Evolutionary conservation across 2,797 vertebrate genomes (phyloP), one percentile per base, ranked within the genome.

Genomic region (Macropodus opercularis): DNA sequence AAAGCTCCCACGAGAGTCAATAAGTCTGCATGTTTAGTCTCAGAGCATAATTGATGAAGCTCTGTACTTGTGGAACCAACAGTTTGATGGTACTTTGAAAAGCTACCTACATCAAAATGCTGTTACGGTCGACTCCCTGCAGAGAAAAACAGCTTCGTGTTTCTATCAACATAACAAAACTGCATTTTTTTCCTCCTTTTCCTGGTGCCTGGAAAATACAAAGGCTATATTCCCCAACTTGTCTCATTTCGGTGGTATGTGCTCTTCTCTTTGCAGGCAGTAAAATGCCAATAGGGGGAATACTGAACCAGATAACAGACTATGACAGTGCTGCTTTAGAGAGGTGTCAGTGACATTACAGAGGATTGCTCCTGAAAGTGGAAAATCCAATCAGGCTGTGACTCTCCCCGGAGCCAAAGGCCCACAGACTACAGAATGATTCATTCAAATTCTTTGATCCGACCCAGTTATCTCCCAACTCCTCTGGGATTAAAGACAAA

Each of bases 361-460:
- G 73, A 82, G 75, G 74, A 86, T 73, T 62, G 72, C 76, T 85
- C 67, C 72, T 66, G 63, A 81, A 87, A 83, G 87, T 85, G 74
- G 79, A 81, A 89, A 89, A 89, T 89, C 85, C 85, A 90, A 85
- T 89, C 78, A 84, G 50, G 65, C 71, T 51, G 55, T 83, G 83
- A 80, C 79, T 76, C 72, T 78, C 80, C 70, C 42, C n/a, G 52
- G 47, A 81, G 73, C 57, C 43, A 50, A 79, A 68, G 69, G 66
- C 57, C 64, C 47, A 35, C 53, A 67, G 78, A 84, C 72, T 55
- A 38, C 63, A 73, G 64, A 63, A 54, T 73, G 82, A 82, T 80
- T 83, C 85, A 85, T 86, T 84, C 73, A 69, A 84, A 82, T 80
- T 75, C 69, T 86, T 78, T 85, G 73, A 83, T 84, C 77, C 54